Evolutionary conservation across 2,888 invertebrate genomes (phyloP), one percentile per base, ranked within the genome.

Genomic region (Caenorhabditis japonica): DNA sequence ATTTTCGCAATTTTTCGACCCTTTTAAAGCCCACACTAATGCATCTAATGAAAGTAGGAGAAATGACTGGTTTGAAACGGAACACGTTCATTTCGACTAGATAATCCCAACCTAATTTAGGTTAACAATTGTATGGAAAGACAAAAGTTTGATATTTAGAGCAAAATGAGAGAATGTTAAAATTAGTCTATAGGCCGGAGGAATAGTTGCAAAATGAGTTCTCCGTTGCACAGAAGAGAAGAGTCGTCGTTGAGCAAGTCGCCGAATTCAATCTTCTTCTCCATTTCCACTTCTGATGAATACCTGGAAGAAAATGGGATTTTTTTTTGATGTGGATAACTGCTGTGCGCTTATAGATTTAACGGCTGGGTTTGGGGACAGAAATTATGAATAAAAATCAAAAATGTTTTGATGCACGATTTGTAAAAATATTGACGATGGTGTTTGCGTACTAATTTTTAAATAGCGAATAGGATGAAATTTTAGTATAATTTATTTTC

Each of bases 281-380:
- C 88, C 79, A 89, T 85, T 77, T 89, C 89, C 44, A 89, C 84
- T 70, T 89, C 89, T 3, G 86, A 85, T 23, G 85, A 87, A 80
- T 88, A 89, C 19, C 88, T 84, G 33, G 25, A 81, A 52, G n/a
- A n/a, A n/a, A n/a, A n/a, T n/a, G n/a, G n/a, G n/a, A n/a, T n/a
- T n/a, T n/a, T n/a, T n/a, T n/a, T n/a, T n/a, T n/a, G n/a, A n/a
- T n/a, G n/a, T n/a, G n/a, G n/a, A n/a, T n/a, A n/a, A n/a, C n/a
- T n/a, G n/a, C n/a, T n/a, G n/a, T n/a, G n/a, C n/a, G n/a, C n/a
- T n/a, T n/a, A n/a, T n/a, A n/a, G n/a, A n/a, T n/a, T n/a, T n/a
- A n/a, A n/a, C n/a, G n/a, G n/a, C n/a, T n/a, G n/a, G n/a, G n/a
- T n/a, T n/a, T n/a, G n/a, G n/a, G n/a, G n/a, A n/a, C n/a, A n/a